These are phyloP conservation scores for Trachelus iudaicus DNA, from an alignment of 2,888 invertebrate genomes.

Conservation along the genomic window DNA sequence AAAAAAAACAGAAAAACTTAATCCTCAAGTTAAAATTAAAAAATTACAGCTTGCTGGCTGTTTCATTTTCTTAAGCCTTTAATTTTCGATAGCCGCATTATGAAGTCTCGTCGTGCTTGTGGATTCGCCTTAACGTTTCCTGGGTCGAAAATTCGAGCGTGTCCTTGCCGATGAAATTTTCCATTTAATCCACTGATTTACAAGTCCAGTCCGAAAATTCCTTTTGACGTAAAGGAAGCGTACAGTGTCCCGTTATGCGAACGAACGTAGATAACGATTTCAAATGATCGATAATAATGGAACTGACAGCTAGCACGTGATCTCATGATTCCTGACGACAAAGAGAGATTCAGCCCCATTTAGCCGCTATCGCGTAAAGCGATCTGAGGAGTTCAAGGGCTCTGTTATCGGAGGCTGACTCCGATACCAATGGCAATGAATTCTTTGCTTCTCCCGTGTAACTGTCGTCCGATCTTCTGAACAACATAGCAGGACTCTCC, in stretches of 20 bases:
- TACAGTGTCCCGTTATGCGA: not conserved
- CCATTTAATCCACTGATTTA: not conserved
- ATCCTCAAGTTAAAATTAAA: not conserved
- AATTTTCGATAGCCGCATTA: not conserved
- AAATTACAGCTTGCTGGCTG: not conserved
- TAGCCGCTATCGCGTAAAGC: constrained; percentile 84
- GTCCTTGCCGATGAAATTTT: not conserved
- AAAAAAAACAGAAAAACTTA: not conserved
- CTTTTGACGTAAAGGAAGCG: not conserved
- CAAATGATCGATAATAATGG: not conserved
- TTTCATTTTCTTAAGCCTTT: not conserved
- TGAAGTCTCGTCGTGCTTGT: not conserved
- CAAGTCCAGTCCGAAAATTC: not conserved
- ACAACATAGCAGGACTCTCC: constrained; percentile 52
- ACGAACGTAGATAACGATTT: not conserved
- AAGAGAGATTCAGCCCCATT: constrained; percentile 73
- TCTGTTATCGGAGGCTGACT: constrained; percentile 75
- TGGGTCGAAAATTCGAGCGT: not conserved
- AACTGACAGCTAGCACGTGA: constrained; percentile 3
- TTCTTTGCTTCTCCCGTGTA: constrained; percentile 58
- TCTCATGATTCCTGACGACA: not conserved
- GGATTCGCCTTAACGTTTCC: not conserved
- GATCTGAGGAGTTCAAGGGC: constrained; percentile 86
- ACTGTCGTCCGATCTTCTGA: constrained; percentile 49
- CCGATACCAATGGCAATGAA: constrained; percentile 56